A percentile compares a stretch with the other conserved stretches of the same genome.
Conservation (phyloP, 1,140 invertebrate genomes). For the Mycetomoellerius zeteki region DNA sequence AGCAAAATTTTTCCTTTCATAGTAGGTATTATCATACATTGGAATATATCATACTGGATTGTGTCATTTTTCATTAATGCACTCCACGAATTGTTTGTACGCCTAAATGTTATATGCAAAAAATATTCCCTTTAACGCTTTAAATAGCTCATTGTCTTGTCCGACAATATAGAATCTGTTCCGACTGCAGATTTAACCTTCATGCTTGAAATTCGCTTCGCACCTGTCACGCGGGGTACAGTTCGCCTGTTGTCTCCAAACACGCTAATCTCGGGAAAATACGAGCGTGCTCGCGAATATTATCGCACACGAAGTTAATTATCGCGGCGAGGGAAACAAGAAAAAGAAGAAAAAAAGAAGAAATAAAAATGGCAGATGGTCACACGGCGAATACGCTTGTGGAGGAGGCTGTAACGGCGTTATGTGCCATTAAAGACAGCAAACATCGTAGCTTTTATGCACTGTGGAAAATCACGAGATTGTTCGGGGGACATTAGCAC, state of each 20-base stretch:
- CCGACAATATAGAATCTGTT: conserved; percentile 36
- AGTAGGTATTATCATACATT: no score
- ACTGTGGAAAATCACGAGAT: conserved; percentile 66
- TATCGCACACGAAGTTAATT: conserved; percentile 60
- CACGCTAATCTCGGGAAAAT: conserved; percentile 49
- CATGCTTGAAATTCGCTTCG: conserved; percentile 41
- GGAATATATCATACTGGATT: neutral
- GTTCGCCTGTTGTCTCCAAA: conserved; percentile 19
- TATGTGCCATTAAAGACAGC: conserved; percentile 65
- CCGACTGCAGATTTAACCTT: conserved; percentile 32
- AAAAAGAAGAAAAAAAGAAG: conserved; percentile 5
- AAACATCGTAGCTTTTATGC: conserved; percentile 65
- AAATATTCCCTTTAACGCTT: conserved; percentile 14
- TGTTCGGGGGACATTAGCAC: conserved; percentile 62
- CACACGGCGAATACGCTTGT: conserved; percentile 45
- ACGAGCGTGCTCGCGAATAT: conserved; percentile 58
- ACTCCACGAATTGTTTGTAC: neutral
- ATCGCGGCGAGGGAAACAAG: conserved; percentile 2
- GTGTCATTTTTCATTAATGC: conserved; percentile 1
- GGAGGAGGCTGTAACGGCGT: conserved; percentile 50
- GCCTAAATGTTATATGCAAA: neutral
- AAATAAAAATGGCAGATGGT: conserved; percentile 47
- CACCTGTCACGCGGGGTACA: conserved; percentile 39
- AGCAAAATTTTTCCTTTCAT: no score
- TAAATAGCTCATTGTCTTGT: conserved; percentile 41